Conservation (phyloP, 2,797 vertebrate genomes). For the Enteromius paludinosus region DNA sequence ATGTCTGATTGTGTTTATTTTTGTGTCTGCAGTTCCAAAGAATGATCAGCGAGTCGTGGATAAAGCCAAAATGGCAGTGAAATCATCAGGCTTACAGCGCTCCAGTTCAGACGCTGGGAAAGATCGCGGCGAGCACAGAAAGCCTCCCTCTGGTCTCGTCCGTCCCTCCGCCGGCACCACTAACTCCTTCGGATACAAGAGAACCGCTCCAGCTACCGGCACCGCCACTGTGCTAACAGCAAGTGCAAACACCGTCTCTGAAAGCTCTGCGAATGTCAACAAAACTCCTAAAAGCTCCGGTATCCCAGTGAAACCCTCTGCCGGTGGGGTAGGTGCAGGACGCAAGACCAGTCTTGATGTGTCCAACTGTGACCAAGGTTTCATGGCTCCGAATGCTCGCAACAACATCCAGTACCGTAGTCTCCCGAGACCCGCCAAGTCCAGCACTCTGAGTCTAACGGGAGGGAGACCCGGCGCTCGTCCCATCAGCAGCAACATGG, state of each 20-base stretch:
- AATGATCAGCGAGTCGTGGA: conserved; percentile 82
- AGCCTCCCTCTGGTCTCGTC: conserved; percentile 89
- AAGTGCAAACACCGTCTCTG: conserved; percentile 71
- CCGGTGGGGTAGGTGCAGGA: conserved; percentile 72
- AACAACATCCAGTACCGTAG: conserved; percentile 95
- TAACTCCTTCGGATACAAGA: conserved; percentile 93
- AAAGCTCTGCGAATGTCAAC: conserved; percentile 76
- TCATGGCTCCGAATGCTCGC: conserved; percentile 89
- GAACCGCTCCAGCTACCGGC: conserved; percentile 76
- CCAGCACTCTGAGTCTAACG: conserved; percentile 90
- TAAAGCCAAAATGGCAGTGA: conserved; percentile 88
- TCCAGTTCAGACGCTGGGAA: conserved; percentile 93
- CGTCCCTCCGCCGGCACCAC: conserved; percentile 86
- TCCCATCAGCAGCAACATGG: conserved; percentile 89
- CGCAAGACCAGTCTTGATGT: conserved; percentile 94
- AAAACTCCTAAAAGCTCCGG: conserved; percentile 91
- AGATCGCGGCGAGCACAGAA: conserved; percentile 87
- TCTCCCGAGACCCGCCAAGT: conserved; percentile 94
- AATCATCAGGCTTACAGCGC: conserved; percentile 87
- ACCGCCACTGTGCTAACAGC: conserved; percentile 76
- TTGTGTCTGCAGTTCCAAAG: conserved; percentile 71
- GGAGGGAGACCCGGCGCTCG: conserved; percentile 78
- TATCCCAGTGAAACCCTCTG: conserved; percentile 90
- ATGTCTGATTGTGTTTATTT: background rate
- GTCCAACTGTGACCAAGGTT: conserved; percentile 84